Base-by-base conservation (phyloP, 2,113 vertebrate species). In the Scolopax mira region DNA sequence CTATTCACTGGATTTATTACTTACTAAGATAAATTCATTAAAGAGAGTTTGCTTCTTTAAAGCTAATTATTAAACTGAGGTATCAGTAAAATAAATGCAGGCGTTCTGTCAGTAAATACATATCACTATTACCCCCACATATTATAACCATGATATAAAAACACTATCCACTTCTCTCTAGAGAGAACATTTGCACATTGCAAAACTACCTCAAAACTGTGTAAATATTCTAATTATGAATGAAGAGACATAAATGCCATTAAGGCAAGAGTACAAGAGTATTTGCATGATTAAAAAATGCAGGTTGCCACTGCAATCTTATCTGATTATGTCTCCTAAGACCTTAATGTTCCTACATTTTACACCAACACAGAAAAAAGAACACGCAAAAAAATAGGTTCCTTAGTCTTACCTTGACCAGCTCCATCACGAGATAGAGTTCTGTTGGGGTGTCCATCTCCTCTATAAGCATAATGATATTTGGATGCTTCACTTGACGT, bases 401-500 rank as follows among this genome's bases (percentile, higher is more conserved):
- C 60, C 23, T 10, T 51, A 51, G 22, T 79, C 96, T 74, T 92
- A 99, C 99, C 98, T 99, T 99, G 82, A 99, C 99, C 52, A 99
- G 95, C 94, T 99, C 99, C 99, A 99, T 99, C 79, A 99, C 99
- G 88, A 99, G 97, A 73, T 98, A 99, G 77, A 99, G 99, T 39
- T 99, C 99, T 9, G 98, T 87, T 14, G 98, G 92, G 0, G 99
- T 99, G 94, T 99, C 99, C 98, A 99, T 98, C 97, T 99, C 99
- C 96, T 99, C 99, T 1, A 99, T 97, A 92, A 99, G 95, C 99
- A 99, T 99, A 95, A 99, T 99, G 97, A 99, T 99, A 96, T 99
- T 99, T 9, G 99, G 99, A 84, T 99, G 99, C 64, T 99, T 99
- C 90, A 99, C 99, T 52, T 92, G 98, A 55, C 99, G 98, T 94